Evolutionary conservation across 1,140 invertebrate genomes (phyloP).

Genomic region (Radopholus similis): DNA sequence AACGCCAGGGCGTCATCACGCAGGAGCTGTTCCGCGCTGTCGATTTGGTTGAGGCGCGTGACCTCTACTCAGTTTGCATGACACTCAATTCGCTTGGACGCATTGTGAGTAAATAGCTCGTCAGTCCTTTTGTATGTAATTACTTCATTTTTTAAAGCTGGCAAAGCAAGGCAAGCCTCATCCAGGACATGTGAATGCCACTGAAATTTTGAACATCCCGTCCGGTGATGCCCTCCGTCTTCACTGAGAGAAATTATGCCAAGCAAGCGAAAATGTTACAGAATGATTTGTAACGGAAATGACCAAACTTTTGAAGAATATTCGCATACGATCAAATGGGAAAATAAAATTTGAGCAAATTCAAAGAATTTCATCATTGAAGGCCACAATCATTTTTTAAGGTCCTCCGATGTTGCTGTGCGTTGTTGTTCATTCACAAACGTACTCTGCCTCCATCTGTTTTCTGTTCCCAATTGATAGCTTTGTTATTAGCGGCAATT

Average conservation of each 20-base stretch:
- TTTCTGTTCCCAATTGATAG: too few relatives aligned
- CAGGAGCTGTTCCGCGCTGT: constrained; percentile 83
- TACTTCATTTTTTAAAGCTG: neutral
- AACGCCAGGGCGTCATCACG: constrained; percentile 79
- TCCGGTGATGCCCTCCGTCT: constrained; percentile 4
- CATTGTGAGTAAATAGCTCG: constrained; percentile 69
- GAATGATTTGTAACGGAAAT: too few relatives aligned
- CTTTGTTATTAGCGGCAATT: too few relatives aligned
- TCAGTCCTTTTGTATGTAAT: neutral
- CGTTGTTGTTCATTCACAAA: too few relatives aligned
- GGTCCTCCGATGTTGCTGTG: too few relatives aligned
- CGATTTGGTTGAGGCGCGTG: constrained; percentile 73
- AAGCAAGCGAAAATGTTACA: too few relatives aligned
- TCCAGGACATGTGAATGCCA: constrained; percentile 5
- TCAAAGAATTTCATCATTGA: too few relatives aligned
- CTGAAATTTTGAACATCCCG: constrained; percentile 15
- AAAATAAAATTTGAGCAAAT: too few relatives aligned
- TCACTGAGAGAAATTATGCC: neutral
- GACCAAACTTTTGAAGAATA: too few relatives aligned
- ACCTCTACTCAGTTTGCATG: constrained; percentile 87
- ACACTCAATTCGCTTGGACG: constrained; percentile 87
- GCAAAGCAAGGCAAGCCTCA: constrained; percentile 9
- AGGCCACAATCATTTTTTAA: too few relatives aligned
- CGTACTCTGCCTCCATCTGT: too few relatives aligned
- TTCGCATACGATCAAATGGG: too few relatives aligned